These are phyloP conservation scores for Watsonalla cultraria DNA, from an alignment of 2,888 invertebrate genomes.

Conservation along the genomic window DNA sequence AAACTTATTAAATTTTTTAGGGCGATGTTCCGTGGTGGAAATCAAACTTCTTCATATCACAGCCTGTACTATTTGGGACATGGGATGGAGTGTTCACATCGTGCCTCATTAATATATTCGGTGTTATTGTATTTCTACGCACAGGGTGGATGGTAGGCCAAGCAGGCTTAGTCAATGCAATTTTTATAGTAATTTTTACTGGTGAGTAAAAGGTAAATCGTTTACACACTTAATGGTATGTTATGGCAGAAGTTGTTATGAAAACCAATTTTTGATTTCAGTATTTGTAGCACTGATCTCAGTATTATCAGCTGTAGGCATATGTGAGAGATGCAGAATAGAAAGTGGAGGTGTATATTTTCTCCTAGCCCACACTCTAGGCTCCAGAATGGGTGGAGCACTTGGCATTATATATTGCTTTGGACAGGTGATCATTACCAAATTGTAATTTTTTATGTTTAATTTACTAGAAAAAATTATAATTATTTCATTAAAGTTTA, in stretches of 20 bases:
- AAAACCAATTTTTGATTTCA: conserved; percentile 48
- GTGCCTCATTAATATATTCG: conserved; percentile 97
- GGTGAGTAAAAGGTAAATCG: conserved; percentile 60
- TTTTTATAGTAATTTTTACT: conserved; percentile 89
- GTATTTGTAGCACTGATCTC: conserved; percentile 94
- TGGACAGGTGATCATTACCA: conserved; percentile 86
- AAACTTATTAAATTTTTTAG: conserved; percentile 54
- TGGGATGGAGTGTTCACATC: conserved; percentile 99
- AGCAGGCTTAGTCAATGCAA: conserved; percentile 89
- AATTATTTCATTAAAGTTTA: too few relatives aligned
- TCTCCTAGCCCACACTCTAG: conserved; percentile 94
- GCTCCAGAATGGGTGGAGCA: conserved; percentile 95
- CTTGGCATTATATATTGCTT: conserved; percentile 96
- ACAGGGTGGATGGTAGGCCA: conserved; percentile 99
- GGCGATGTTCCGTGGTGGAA: conserved; percentile 96
- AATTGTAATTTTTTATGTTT: conserved; percentile 2
- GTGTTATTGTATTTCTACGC: conserved; percentile 96
- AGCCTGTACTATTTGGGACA: conserved; percentile 96
- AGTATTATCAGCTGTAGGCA: conserved; percentile 96
- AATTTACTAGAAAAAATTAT: too few relatives aligned
- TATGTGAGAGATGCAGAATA: conserved; percentile 95
- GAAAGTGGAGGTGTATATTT: conserved; percentile 99
- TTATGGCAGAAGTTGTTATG: background rate
- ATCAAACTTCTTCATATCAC: conserved; percentile 96
- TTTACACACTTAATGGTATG: background rate